Conservation (phyloP, 2,113 vertebrate genomes). For the Gracilinanus agilis region DNA sequence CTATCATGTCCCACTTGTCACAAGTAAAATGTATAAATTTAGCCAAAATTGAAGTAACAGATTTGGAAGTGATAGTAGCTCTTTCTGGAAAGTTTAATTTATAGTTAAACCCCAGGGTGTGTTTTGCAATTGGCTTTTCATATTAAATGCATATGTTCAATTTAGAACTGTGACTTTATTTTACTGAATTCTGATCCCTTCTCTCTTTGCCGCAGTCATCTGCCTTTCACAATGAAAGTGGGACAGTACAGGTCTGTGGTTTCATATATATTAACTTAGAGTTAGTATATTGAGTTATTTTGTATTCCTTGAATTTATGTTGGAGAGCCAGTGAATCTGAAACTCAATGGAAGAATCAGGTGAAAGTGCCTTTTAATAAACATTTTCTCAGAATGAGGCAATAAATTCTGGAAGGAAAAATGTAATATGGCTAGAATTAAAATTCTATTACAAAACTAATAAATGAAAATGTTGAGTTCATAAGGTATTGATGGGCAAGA, state of each 20-base stretch:
- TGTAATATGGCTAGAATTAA: conserved; percentile 48
- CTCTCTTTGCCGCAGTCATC: background rate
- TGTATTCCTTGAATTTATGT: conserved; percentile 54
- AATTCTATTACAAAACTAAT: conserved; percentile 36
- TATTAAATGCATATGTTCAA: conserved; percentile 46
- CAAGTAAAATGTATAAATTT: conserved; percentile 24
- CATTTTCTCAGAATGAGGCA: conserved; percentile 64
- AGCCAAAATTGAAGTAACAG: conserved; percentile 1
- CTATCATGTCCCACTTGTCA: background rate
- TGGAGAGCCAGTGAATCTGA: conserved; percentile 58
- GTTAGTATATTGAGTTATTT: conserved; percentile 36
- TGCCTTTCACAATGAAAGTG: background rate
- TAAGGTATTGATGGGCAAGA: conserved; percentile 35
- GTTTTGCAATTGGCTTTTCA: conserved; percentile 23
- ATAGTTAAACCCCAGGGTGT: conserved; percentile 43
- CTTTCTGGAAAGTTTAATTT: conserved; percentile 42
- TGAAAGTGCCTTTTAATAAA: conserved; percentile 43
- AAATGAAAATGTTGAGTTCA: conserved; percentile 42
- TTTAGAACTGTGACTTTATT: conserved; percentile 40
- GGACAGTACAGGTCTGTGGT: background rate
- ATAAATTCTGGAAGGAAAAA: conserved; percentile 32
- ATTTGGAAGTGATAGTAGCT: conserved; percentile 39
- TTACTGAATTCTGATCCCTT: conserved; percentile 21
- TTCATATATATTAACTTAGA: conserved; percentile 22
- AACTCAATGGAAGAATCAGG: conserved; percentile 31